Evolutionary conservation across 2,797 vertebrate species (phyloP).

Genomic region (Galaxias olidus): DNA sequence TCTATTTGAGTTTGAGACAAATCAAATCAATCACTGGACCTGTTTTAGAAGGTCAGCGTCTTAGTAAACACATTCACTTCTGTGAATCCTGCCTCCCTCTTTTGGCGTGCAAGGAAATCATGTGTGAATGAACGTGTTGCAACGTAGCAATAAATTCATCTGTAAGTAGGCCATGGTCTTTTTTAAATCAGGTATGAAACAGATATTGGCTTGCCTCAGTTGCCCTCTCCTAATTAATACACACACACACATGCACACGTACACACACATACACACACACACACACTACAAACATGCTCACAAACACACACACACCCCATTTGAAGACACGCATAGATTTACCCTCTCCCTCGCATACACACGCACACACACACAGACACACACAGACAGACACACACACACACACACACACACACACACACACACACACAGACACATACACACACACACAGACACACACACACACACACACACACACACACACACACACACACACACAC

Average conservation of each 20-base stretch:
- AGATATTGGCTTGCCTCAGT: too few relatives aligned
- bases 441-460: not conserved
- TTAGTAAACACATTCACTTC: too few relatives aligned
- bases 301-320: constrained; percentile 3
- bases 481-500: constrained; percentile 4
- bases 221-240: not conserved
- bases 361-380: constrained; percentile 2
- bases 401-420: constrained; percentile 2
- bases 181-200: too few relatives aligned
- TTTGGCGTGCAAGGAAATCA: too few relatives aligned
- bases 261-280: constrained; percentile 6
- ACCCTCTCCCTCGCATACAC: not conserved
- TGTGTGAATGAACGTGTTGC: too few relatives aligned
- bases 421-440: not conserved
- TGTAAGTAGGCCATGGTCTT: too few relatives aligned
- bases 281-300: not conserved
- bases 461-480: constrained; percentile 12
- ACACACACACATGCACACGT: not conserved
- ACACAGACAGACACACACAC: not conserved
- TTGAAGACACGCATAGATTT: not conserved
- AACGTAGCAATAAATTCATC: too few relatives aligned
- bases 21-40: too few relatives aligned
- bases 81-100: too few relatives aligned
- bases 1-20: too few relatives aligned
- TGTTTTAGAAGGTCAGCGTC: too few relatives aligned